Conservation (phyloP, 1,140 invertebrate genomes). For the Hyles vespertilio region DNA sequence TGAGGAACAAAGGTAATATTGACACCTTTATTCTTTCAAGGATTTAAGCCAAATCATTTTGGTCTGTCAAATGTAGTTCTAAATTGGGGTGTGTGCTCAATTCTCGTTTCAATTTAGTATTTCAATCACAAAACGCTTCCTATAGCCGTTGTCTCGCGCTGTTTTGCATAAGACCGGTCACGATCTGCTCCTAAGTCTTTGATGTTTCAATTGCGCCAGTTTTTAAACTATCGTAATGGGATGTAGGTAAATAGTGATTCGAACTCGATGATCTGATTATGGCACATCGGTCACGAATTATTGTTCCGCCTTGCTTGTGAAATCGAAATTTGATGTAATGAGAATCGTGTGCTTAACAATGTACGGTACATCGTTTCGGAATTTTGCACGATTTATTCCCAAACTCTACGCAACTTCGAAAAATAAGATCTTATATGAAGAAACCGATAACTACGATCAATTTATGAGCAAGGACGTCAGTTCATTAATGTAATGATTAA, state of each 20-base stretch:
- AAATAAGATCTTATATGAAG: too few relatives aligned
- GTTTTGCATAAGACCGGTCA: slow-evolving; percentile 61
- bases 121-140: slow-evolving; percentile 36
- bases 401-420: too few relatives aligned
- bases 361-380: background rate
- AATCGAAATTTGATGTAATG: slow-evolving; percentile 43
- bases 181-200: slow-evolving; percentile 43
- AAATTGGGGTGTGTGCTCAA: background rate
- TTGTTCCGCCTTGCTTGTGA: slow-evolving; percentile 43
- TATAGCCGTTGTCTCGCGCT: slow-evolving; percentile 35
- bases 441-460: too few relatives aligned
- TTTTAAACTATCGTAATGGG: slow-evolving; percentile 45
- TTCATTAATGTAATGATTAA: too few relatives aligned
- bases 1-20: too few relatives aligned
- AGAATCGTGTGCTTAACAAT: slow-evolving; percentile 12
- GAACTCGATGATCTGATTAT: slow-evolving; percentile 53
- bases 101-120: slow-evolving; percentile 8
- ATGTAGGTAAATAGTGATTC: slow-evolving; percentile 52
- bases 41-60: too few relatives aligned
- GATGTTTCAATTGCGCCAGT: slow-evolving; percentile 51
- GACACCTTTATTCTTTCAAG: too few relatives aligned
- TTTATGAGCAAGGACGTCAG: too few relatives aligned
- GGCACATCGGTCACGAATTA: slow-evolving; percentile 51
- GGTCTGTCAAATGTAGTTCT: too few relatives aligned
- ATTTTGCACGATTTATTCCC: background rate